Evolutionary conservation across 2,113 vertebrate genomes (phyloP), one percentile per base, ranked within the genome.

Genomic region (Larimichthys crocea): DNA sequence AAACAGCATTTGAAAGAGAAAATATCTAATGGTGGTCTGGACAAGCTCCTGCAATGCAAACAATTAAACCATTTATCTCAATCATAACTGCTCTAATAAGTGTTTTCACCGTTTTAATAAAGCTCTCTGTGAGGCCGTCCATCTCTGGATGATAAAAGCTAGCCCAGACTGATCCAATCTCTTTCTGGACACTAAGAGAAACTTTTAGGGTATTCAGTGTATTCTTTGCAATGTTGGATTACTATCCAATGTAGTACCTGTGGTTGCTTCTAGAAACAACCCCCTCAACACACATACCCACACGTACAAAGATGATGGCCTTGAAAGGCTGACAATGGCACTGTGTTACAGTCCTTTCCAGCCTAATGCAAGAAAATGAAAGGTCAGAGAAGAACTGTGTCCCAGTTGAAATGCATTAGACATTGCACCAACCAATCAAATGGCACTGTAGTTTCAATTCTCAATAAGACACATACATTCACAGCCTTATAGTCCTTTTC

Each of bases 1-100:
- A 74, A 69, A 82, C 50, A 20, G 68, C 46, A 35, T 60, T 84
- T 79, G 15, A 69, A 31, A 66, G 65, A 59, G 24, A 40, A 60
- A 59, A 79, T 70, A 63, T 71, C 10, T 64, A 40, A 70, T 22
- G 11, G 61, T 11, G 42, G 65, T 42, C 65, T 52, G 26, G 55
- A 75, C 40, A 62, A 56, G 24, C 76, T 67, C 60, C 53, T 61
- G 56, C 52, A 70, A 71, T 16, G 48, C 69, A 66, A 78, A 71
- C 69, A 50, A 50, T 67, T 40, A 16, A 11, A 9, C 31, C 52
- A 49, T 81, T 74, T 50, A 70, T 84, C 46, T 62, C 29, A 44
- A 31, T 50, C 22, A 50, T 3, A 16, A 24, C 31, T 35, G 44
- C 50, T 4, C 46, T 22, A 15, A 76, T 31, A 22, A 31, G 2